phyloP scores from a whole-genome alignment of 2,888 invertebrate species.

The Odontocolon sp. region DNA sequence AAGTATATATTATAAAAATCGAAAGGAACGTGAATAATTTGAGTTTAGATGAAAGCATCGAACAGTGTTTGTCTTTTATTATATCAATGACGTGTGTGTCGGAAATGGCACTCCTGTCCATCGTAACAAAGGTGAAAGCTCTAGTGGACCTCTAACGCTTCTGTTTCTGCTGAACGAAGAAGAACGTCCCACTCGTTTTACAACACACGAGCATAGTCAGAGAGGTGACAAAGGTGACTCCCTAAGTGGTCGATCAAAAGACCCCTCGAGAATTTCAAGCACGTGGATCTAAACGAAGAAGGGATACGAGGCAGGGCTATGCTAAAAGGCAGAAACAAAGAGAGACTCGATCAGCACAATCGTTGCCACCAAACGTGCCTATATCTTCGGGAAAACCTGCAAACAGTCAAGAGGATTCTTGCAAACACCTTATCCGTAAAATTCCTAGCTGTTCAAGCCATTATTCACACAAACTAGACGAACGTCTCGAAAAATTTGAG shows the following conservation, averaged over 20 bases:
- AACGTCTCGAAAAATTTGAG: not conserved
- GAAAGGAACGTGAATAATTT: no score
- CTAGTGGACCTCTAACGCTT: no score
- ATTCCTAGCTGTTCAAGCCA: not conserved
- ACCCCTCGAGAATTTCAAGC: conserved; percentile 31
- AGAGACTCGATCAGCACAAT: conserved; percentile 38
- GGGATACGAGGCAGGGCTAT: not conserved
- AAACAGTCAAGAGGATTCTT: conserved; percentile 16
- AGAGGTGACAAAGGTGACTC: conserved; percentile 18
- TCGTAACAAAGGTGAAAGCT: conserved; percentile 6
- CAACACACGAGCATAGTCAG: not conserved
- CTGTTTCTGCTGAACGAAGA: not conserved
- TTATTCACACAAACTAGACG: conserved; percentile 3
- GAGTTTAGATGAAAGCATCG: not conserved
- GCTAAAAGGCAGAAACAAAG: conserved; percentile 1
- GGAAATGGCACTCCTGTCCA: no score
- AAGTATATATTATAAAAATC: no score
- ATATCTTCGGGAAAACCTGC: not conserved
- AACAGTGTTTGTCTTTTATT: not conserved
- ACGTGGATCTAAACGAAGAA: conserved; percentile 23
- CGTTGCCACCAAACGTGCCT: not conserved
- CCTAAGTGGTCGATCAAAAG: conserved; percentile 39
- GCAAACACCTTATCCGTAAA: not conserved
- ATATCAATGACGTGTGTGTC: not conserved
- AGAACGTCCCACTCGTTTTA: conserved; percentile 15